Base-by-base conservation (phyloP, 2,113 vertebrate species). In the Arothron firmamentum region DNA sequence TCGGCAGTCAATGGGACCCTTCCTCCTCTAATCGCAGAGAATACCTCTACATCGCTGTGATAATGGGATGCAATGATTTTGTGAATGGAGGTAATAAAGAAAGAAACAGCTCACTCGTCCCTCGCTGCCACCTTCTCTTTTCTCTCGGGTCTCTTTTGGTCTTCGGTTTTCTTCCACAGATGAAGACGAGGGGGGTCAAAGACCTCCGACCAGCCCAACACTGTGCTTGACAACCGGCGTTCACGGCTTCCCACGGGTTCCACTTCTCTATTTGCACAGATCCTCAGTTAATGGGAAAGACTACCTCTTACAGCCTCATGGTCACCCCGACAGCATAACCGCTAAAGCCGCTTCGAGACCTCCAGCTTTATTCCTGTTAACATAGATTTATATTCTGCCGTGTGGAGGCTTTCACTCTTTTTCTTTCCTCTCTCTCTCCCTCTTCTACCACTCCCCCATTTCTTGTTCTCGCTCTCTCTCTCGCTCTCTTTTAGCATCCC, bases 61-160 rank as follows among this genome's bases (percentile, higher is more conserved):
- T 81, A 82, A 91, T 90, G 83, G 83, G 75, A 87, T 87, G 85
- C 77, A 78, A 88, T 88, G 84, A 74, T 82, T 90, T 90, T 87
- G 82, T 91, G 89, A 92, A 92, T 92, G 91, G 83, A 83, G 77
- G 77, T 80, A 80, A 85, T 87, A 85, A 88, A 84, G 79, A 85
- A 63, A 84, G 74, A 81, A 83, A 82, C 66, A 75, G 84, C 88
- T 90, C 84, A 83, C 86, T 73, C 70, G 67, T 88, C 85, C 76
- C 74, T 83, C 49, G 76, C 81, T 55, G 83, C 70, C 82, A 83
- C 83, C 85, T 85, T 78, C 70, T 64, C 69, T 67, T 70, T 72
- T 76, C 80, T 70, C 72, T 76, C 61, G 67, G 66, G 62, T 65
- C 61, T 82, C 71, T 84, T 82, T 78, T 74, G 79, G 78, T 62